Base-by-base conservation (phyloP, 2,888 invertebrate genomes). In the Drosophila borborema region DNA sequence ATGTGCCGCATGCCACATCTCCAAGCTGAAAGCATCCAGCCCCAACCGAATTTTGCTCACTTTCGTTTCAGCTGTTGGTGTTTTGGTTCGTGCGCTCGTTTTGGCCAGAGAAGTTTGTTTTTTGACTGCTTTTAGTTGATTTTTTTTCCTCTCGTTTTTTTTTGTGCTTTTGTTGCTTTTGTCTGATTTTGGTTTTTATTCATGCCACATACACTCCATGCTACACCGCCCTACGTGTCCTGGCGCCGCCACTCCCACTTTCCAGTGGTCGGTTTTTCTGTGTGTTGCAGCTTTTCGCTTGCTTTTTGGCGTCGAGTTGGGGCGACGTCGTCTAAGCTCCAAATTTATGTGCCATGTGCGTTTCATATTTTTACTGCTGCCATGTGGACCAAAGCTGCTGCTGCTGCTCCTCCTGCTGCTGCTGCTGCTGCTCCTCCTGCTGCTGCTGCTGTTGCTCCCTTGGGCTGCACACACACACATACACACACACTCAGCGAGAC, bases 291-390 rank as follows among this genome's bases (percentile, higher is more conserved):
- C 74, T 64, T 74, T 77, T 72, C 60, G 65, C 58, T 74, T 64
- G 56, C 62, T 56, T 76, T 81, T 77, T 77, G 81, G 81, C 73
- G 73, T 70, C 64, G 65, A 49, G 49, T 51, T 51, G 49, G 49
- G 49, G 49, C 77, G 76, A 68, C 66, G 72, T 58, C 75, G 84
- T 72, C 86, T 86, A 83, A 90, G 89, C 90, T 86, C 70, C 61
- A 67, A 89, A 90, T 86, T 89, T 90, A 79, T 89, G 75, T 86
- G 85, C 77, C 86, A 80, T 89, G 80, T 86, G 89, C 83, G 75
- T 81, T 78, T 83, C 76, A 83, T 83, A 85, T 86, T 86, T 85
- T 77, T 74, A 78, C 83, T 88, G 86, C 51, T 82, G 76, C 89
- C 55, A 86, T 82, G 85, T 81, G 72, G 71, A 84, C 67, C 74